These are phyloP conservation scores for Lordiphosa clarofinis DNA, from an alignment of 1,140 invertebrate genomes.

Conservation along the genomic window DNA sequence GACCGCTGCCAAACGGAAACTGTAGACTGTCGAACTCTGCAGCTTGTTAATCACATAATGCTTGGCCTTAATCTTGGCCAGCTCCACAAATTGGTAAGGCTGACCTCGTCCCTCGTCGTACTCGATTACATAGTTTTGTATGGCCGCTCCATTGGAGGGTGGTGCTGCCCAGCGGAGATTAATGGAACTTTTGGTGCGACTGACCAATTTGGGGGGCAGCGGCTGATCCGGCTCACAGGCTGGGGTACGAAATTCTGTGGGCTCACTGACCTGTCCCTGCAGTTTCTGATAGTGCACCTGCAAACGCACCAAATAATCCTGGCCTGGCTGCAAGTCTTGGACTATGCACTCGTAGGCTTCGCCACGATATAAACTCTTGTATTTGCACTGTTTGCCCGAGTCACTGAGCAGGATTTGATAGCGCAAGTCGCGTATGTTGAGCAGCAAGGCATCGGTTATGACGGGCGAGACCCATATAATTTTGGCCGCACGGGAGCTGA, in stretches of 20 bases:
- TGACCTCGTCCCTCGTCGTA: conserved; percentile 85
- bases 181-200: conserved; percentile 83
- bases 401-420: conserved; percentile 90
- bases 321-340: conserved; percentile 89
- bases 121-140: conserved; percentile 89
- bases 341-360: conserved; percentile 87
- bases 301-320: conserved; percentile 88
- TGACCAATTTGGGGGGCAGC: conserved; percentile 82
- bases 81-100: conserved; percentile 85
- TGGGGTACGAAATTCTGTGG: conserved; percentile 83
- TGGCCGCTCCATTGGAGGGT: conserved; percentile 88
- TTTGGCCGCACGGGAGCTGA: conserved; percentile 88
- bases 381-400: conserved; percentile 87
- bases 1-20: conserved; percentile 89
- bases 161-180: conserved; percentile 85
- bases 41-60: conserved; percentile 87
- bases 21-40: conserved; percentile 87
- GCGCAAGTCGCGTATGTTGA: conserved; percentile 82
- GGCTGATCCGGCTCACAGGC: conserved; percentile 85
- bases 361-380: conserved; percentile 89
- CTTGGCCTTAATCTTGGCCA: conserved; percentile 85
- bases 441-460: conserved; percentile 81
- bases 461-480: conserved; percentile 87
- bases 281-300: conserved; percentile 82
- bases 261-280: conserved; percentile 81